A percentile compares a stretch with the other conserved stretches of the same genome.
Evolutionary conservation across 2,797 vertebrate species (phyloP).

Genomic region (Gymnodraco acuticeps): DNA sequence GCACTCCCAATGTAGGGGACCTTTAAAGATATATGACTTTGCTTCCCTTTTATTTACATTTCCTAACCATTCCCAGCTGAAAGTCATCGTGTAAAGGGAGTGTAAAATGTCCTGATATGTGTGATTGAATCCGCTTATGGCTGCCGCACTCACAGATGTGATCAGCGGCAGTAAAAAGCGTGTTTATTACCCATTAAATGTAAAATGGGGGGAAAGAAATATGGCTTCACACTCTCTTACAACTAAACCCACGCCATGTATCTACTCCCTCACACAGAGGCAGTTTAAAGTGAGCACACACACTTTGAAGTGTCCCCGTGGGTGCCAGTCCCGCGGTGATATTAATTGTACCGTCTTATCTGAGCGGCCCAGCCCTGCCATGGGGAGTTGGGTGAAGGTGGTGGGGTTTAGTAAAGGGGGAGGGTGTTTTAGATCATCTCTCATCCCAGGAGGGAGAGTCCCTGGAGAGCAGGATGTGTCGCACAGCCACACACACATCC

Average conservation of each 20-base stretch:
- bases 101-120: constrained; percentile 4
- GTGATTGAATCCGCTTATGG: constrained; percentile 1
- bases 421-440: constrained; percentile 56
- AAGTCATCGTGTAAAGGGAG: constrained; percentile 24
- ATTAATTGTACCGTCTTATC: constrained; percentile 82
- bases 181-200: constrained; percentile 56
- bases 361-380: constrained; percentile 72
- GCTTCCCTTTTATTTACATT: constrained; percentile 29
- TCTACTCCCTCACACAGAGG: constrained; percentile 11
- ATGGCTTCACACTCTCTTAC: constrained; percentile 46
- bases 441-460: constrained; percentile 49
- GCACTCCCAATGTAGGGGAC: not conserved
- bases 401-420: constrained; percentile 10
- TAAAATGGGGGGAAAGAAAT: constrained; percentile 49
- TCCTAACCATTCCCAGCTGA: constrained; percentile 7
- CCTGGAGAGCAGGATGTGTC: constrained; percentile 60
- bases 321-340: constrained; percentile 63
- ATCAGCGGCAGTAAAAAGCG: constrained; percentile 33
- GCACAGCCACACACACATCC: not conserved
- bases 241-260: constrained; percentile 30
- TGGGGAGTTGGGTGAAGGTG: constrained; percentile 60
- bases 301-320: constrained; percentile 68
- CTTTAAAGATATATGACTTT: constrained; percentile 14
- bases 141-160: constrained; percentile 30
- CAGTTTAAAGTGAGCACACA: constrained; percentile 37